Conservation (phyloP, 2,113 vertebrate species). For the Thermophis baileyi region DNA sequence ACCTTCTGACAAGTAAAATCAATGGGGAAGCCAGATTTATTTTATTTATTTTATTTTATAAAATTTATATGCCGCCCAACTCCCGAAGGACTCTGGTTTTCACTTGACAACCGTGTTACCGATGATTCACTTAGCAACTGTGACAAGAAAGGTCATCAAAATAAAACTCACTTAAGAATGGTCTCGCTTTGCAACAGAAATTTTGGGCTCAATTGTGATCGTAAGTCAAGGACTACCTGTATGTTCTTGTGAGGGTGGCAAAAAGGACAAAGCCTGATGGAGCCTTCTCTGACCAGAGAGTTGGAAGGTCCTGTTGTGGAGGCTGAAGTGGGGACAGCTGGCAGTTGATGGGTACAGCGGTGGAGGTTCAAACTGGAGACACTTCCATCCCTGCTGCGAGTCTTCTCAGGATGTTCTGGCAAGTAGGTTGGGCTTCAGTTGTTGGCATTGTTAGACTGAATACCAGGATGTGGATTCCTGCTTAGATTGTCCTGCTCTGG, state of each 20-base stretch:
- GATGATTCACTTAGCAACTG: neutral
- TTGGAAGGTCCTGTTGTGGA: neutral
- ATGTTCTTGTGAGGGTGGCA: neutral
- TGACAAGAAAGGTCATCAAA: neutral
- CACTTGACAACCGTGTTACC: neutral
- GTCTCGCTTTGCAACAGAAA: neutral
- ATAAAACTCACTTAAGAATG: no score
- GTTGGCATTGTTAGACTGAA: neutral
- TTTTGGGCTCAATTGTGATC: neutral
- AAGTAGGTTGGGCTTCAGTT: neutral
- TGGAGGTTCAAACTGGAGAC: neutral
- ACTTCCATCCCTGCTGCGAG: neutral
- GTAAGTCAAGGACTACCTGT: neutral
- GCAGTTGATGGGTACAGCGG: neutral
- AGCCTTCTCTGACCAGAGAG: neutral
- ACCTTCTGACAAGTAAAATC: no score
- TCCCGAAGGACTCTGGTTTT: no score
- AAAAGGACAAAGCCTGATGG: neutral
- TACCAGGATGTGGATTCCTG: neutral
- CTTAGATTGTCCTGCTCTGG: neutral
- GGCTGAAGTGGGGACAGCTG: neutral
- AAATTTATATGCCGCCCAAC: no score
- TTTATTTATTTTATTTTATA: no score
- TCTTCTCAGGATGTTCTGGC: neutral
- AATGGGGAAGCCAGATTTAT: no score